Base-by-base conservation (phyloP, 2,113 vertebrate genomes). In the Lepidothrix coronata region DNA sequence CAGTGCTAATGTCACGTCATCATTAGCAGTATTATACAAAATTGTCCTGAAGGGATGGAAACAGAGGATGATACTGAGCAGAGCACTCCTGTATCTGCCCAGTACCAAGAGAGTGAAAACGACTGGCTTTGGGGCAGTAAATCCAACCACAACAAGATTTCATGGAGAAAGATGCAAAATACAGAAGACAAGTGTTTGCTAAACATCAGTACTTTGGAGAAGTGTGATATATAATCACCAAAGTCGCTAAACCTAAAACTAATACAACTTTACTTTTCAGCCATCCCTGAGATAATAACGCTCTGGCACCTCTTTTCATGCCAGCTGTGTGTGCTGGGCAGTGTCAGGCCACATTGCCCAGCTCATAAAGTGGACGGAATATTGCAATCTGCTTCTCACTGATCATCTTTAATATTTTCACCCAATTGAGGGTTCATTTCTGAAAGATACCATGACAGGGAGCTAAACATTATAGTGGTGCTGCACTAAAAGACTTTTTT, bases 171-270 rank as follows among this genome's bases (percentile, higher is more conserved):
- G 25, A 51, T 19, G 19, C 58, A 93, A 91, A 93, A 83, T 49
- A 30, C 15, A 55, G n/a, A 76, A 73, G 37, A 66, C 11, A 62
- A 79, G 39, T 27, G 2, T 46, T 77, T 58, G 12, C 28, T 70
- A 14, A 58, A 46, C 28, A 30, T 23, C 0, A 0, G 8, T 24
- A 23, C 25, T 73, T 58, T 58, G 35, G 52, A 68, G 62, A 88
- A 49, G 41, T 1, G 2, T 70, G 43, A 37, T 58, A 27, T 5
- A 9, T 51, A 41, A 55, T 51, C 77, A 37, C 13, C 17, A n/a
- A 52, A 62, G 37, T 30, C 51, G 16, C 70, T 37, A 80, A 72
- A 14, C 9, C 52, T 79, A 37, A 80, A 91, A 48, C 13, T 21
- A 52, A 80, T 48, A 33, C 8, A 73, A 27, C 44, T 83, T 83